Evolutionary conservation across 2,113 vertebrate genomes (phyloP).

Genomic region (Scomber colias): DNA sequence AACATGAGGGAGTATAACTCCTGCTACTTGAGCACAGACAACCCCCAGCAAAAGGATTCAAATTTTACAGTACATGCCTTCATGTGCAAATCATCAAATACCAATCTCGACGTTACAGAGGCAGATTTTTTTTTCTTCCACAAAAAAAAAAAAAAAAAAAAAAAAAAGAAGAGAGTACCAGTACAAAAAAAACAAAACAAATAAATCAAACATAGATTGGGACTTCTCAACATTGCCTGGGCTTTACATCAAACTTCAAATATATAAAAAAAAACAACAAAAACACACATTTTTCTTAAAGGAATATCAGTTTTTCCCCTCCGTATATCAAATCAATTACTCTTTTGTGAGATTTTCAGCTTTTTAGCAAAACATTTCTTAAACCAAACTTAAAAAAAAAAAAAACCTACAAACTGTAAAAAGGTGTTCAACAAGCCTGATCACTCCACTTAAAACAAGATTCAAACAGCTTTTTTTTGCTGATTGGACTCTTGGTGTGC

Average conservation of each 20-base stretch:
- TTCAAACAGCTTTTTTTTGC: neutral
- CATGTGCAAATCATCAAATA: slow-evolving; percentile 71
- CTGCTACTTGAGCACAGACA: slow-evolving; percentile 22
- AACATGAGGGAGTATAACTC: slow-evolving; percentile 21
- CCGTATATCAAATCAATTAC: neutral
- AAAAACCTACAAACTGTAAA: neutral
- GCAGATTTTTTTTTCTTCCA: slow-evolving; percentile 22
- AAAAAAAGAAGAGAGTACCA: slow-evolving; percentile 58
- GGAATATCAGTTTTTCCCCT: slow-evolving; percentile 3
- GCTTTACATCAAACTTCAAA: slow-evolving; percentile 40
- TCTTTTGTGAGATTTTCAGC: slow-evolving; percentile 21
- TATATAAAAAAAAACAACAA: slow-evolving; percentile 26
- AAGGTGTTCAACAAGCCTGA: slow-evolving; percentile 2
- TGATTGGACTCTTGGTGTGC: neutral
- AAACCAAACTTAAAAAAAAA: too few species aligned
- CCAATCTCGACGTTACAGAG: slow-evolving; percentile 48
- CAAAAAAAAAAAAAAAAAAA: slow-evolving; percentile 5
- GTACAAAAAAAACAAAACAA: slow-evolving; percentile 36
- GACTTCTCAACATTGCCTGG: slow-evolving; percentile 11
- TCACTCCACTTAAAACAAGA: slow-evolving; percentile 3
- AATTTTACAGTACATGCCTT: slow-evolving; percentile 74
- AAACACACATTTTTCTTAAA: slow-evolving; percentile 16
- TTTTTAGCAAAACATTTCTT: neutral
- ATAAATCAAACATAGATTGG: slow-evolving; percentile 23
- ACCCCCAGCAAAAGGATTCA: slow-evolving; percentile 12